Evolutionary conservation across 1,140 invertebrate species (phyloP).

Genomic region (Drosophila aff.): DNA sequence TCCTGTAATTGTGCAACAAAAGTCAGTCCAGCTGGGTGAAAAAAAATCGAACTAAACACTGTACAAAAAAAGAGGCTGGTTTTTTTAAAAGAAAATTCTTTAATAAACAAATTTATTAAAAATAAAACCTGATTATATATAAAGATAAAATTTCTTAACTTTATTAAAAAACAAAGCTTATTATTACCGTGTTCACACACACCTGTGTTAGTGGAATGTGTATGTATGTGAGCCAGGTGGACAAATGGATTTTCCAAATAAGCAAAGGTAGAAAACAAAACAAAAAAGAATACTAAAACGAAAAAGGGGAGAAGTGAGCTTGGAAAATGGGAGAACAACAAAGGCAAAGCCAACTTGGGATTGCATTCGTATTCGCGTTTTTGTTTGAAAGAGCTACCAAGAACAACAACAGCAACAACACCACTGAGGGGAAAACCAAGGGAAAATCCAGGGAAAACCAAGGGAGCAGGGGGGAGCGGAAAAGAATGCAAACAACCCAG

Average conservation of each 20-base stretch:
- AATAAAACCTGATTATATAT: neutral
- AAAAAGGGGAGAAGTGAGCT: neutral
- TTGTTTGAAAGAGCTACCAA: constrained; percentile 70
- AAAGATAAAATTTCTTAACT: too few species aligned
- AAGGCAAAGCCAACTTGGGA: constrained; percentile 55
- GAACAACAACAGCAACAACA: constrained; percentile 69
- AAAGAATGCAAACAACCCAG: constrained; percentile 69
- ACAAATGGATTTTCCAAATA: constrained; percentile 82
- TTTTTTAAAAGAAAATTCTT: neutral
- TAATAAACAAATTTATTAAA: neutral
- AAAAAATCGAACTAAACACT: neutral
- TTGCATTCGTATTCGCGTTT: constrained; percentile 66
- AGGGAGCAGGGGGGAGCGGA: neutral
- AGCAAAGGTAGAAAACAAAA: constrained; percentile 34
- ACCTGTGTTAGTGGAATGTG: constrained; percentile 4
- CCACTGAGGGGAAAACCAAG: neutral
- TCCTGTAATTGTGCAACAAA: constrained; percentile 65
- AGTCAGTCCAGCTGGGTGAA: constrained; percentile 2
- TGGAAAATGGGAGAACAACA: constrained; percentile 16
- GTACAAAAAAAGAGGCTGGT: neutral
- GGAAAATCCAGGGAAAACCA: neutral
- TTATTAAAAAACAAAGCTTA: neutral
- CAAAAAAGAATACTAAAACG: neutral
- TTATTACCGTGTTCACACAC: constrained; percentile 4
- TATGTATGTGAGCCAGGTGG: constrained; percentile 52